Base-by-base conservation (phyloP, 2,888 invertebrate species). In the Sinopyrophorus schimmeli region DNA sequence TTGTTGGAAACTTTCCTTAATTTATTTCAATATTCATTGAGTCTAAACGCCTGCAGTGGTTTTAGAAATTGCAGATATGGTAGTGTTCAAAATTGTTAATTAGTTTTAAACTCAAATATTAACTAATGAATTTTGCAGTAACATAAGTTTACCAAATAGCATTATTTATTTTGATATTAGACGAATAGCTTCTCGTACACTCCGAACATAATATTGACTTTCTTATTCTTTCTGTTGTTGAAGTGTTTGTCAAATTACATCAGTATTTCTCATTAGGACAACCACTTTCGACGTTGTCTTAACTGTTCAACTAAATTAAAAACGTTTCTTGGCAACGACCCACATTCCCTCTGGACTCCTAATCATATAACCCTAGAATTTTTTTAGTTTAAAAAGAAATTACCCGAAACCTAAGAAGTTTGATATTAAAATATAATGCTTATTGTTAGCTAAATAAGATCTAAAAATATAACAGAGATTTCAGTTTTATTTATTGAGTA, bases 221-320 rank as follows among this genome's bases (percentile, higher is more conserved):
- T n/a, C n/a, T n/a, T n/a, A n/a, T n/a, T n/a, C n/a, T n/a, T n/a
- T n/a, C n/a, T n/a, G n/a, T n/a, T n/a, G n/a, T n/a, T n/a, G n/a
- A n/a, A n/a, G 6, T 20, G 20, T 11, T 32, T 32, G 32, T 32
- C 31, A 20, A 32, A 32, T 32, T 32, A 20, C 32, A 32, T 32
- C 32, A 11, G 20, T 11, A 32, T 32, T 32, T 20, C 10, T 11
- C 20, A 32, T 32, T 11, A 10, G 11, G 20, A n/a, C 6, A 20
- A n/a, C n/a, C 17, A 2, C 20, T 20, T 11, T 10, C 32, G 7
- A 12, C 32, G 32, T 32, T 32, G 32, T 18, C 32, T 32, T 32
- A 32, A 32, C 20, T 20, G 18, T 20, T 12, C 32, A 6, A 9
- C 18, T 11, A 32, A 32, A 20, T 32, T 32, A 32, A 32, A 32